Percentiles rank a stretch among this genome's conserved stretches.
These are phyloP conservation scores for Lepidostoma basale DNA, from an alignment of 1,140 invertebrate genomes.

Conservation along the genomic window DNA sequence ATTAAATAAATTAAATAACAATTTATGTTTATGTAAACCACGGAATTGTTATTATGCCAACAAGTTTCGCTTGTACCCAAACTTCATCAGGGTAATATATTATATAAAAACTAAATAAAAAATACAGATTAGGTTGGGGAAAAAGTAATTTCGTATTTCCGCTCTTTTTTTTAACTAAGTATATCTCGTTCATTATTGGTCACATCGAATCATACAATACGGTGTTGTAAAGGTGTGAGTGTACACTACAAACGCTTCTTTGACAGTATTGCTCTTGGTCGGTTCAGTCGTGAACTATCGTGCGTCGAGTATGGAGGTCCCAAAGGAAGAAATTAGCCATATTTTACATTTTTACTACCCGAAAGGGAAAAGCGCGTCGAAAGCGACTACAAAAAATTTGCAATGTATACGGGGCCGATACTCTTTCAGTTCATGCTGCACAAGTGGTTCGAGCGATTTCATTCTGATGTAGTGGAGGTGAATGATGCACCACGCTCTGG, in stretches of 20 bases:
- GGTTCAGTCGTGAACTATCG: constrained; percentile 1
- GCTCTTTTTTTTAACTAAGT: background rate
- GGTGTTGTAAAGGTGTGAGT: background rate
- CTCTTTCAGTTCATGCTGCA: background rate
- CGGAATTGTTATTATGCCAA: too few species aligned
- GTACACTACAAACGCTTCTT: background rate
- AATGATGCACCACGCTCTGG: constrained; percentile 9
- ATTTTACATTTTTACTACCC: background rate
- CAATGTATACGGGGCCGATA: constrained; percentile 6
- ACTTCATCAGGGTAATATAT: too few species aligned
- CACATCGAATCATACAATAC: background rate
- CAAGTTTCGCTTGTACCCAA: too few species aligned
- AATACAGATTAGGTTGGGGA: too few species aligned
- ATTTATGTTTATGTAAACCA: too few species aligned
- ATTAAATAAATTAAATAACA: too few species aligned
- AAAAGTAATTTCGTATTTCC: too few species aligned
- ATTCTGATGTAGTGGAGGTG: too few species aligned
- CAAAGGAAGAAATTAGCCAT: constrained; percentile 1
- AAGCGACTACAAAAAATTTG: background rate
- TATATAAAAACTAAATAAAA: too few species aligned
- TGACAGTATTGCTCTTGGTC: constrained; percentile 1
- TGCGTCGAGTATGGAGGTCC: background rate
- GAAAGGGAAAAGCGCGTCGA: background rate
- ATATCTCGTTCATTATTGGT: background rate
- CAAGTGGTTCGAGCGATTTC: too few species aligned